These are phyloP conservation scores for Tetragonula clypearis DNA, from an alignment of 1,140 invertebrate genomes.

Conservation along the genomic window DNA sequence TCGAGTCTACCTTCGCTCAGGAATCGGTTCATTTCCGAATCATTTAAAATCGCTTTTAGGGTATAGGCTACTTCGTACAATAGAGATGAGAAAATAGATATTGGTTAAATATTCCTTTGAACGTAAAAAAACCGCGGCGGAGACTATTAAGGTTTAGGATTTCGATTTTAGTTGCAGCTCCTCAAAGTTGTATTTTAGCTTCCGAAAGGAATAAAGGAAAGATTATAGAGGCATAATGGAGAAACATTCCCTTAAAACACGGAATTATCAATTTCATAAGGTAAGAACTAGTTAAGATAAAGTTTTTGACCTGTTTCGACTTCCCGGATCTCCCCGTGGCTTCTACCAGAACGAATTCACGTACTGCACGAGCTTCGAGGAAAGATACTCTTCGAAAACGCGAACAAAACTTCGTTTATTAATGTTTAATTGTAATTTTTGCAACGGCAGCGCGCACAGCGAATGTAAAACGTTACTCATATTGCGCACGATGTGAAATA, in stretches of 20 bases:
- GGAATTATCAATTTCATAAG: slow-evolving; percentile 33
- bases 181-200: slow-evolving; percentile 28
- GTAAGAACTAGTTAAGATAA: neutral
- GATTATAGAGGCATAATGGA: slow-evolving; percentile 21
- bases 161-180: slow-evolving; percentile 26
- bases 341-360: neutral
- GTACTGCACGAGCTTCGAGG: neutral
- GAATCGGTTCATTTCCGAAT: no score
- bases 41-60: neutral
- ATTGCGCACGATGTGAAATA: neutral
- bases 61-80: neutral
- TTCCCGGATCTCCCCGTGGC: neutral
- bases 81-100: neutral
- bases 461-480: neutral
- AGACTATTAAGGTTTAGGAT: slow-evolving; percentile 15
- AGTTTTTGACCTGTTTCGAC: neutral
- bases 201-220: slow-evolving; percentile 1
- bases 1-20: no score
- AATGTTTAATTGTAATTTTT: slow-evolving; percentile 8
- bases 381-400: no score
- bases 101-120: slow-evolving; percentile 4
- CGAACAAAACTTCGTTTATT: neutral
- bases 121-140: neutral
- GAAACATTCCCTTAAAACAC: slow-evolving; percentile 24
- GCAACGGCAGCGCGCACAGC: neutral